Evolutionary conservation across 2,888 invertebrate genomes (phyloP), one percentile per base, ranked within the genome.

Genomic region (Drosophila eohydei): DNA sequence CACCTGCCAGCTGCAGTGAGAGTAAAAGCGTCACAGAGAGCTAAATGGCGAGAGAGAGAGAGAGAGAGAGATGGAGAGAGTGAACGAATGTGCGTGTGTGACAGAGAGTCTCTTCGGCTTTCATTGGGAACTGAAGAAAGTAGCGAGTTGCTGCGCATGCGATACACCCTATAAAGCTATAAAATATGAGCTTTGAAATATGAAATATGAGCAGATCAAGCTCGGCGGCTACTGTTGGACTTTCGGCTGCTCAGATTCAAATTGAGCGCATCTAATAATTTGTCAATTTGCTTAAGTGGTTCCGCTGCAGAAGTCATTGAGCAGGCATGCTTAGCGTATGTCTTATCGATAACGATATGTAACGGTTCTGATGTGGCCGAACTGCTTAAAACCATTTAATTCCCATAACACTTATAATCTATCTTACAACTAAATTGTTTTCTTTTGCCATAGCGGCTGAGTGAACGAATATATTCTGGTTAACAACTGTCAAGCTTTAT

Each of bases 81-180:
- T 26, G 38, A 46, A 28, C 46, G 48, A 38, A 8, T 30, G 30
- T n/a, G 68, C 5, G 28, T 38, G 26, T 30, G 43, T 30, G 21
- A 3, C 5, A 50, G 16, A 16, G 40, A 4, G 8, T 32, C 55
- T 52, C 58, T 40, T 43, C 41, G 48, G 46, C 46, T 5, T 48
- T 5, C 30, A 11, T 48, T 32, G 8, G 30, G 5, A 30, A 30
- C 12, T 21, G 16, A 79, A 62, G 79, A 67, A 74, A 79, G 74
- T 67, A 9, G 57, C 30, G 54, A 46, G 51, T 32, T 32, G 54
- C 32, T 52, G 41, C 14, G 40, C 58, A 34, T 14, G 54, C 32
- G 9, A 58, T 59, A 32, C 72, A 71, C 54, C 44, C 41, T 43
- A 40, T 54, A 38, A 44, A 50, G 11, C 41, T 28, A 36, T 54